Evolutionary conservation across 1,140 invertebrate species (phyloP).

Genomic region (Rhagoletis pomonella): DNA sequence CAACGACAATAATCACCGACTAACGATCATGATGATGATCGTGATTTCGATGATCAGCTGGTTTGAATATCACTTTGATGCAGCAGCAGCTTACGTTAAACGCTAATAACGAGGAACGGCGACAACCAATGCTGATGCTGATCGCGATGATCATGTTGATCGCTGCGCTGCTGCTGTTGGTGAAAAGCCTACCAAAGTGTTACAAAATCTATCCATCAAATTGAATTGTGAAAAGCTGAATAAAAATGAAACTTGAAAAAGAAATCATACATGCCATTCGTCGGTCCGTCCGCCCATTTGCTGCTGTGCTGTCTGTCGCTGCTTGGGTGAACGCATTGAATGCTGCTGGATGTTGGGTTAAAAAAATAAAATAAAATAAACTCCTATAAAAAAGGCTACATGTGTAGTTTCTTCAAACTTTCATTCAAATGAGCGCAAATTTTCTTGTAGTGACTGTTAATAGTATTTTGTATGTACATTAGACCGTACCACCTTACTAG

Average conservation of each 20-base stretch:
- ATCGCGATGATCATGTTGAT: background rate
- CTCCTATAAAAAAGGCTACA: background rate
- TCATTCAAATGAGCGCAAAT: constrained; percentile 50
- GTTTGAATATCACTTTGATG: constrained; percentile 17
- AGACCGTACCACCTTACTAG: no score
- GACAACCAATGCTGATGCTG: background rate
- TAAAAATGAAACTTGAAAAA: constrained; percentile 33
- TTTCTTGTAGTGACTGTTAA: background rate
- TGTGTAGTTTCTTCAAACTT: constrained; percentile 23
- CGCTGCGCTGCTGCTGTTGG: background rate
- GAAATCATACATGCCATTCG: constrained; percentile 5
- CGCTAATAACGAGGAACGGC: background rate
- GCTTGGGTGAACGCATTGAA: constrained; percentile 40
- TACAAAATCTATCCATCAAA: constrained; percentile 32
- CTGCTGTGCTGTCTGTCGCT: background rate
- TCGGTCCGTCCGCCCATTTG: background rate
- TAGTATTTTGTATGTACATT: no score
- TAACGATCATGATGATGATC: background rate
- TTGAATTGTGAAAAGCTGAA: constrained; percentile 32
- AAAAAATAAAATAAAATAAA: background rate
- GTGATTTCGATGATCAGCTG: background rate
- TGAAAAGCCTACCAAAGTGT: constrained; percentile 23
- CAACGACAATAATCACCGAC: background rate
- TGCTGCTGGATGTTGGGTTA: constrained; percentile 22
- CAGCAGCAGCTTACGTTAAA: background rate